phyloP scores from a whole-genome alignment of 2,797 vertebrate species.

The Pseudochaenichthys georgianus region DNA sequence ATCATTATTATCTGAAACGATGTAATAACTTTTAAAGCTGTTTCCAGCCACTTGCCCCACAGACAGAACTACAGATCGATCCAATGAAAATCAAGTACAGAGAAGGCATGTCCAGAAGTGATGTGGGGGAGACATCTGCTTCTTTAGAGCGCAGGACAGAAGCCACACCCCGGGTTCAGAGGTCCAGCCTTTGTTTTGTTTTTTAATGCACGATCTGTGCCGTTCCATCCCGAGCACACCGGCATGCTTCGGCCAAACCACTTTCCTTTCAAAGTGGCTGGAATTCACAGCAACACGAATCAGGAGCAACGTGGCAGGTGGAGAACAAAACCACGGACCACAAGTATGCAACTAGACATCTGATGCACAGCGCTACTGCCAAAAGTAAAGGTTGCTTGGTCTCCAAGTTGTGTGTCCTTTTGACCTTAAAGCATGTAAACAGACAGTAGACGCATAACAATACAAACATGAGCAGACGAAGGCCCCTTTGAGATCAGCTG shows the following conservation, averaged over 20 bases:
- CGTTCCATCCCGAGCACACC: conserved; percentile 50
- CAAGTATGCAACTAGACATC: not conserved
- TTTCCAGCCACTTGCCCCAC: too few species aligned
- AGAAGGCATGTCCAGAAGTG: conserved; percentile 67
- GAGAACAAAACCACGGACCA: not conserved
- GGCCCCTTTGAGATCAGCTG: not conserved
- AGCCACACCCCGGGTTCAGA: conserved; percentile 81
- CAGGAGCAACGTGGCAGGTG: conserved; percentile 12
- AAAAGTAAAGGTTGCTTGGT: too few species aligned
- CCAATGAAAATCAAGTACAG: conserved; percentile 56
- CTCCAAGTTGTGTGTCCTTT: too few species aligned
- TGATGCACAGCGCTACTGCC: too few species aligned
- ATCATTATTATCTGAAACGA: too few species aligned
- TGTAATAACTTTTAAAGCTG: too few species aligned
- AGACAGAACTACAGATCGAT: conserved; percentile 8
- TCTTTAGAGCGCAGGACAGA: conserved; percentile 71
- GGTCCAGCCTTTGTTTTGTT: conserved; percentile 64
- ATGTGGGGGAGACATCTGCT: conserved; percentile 76
- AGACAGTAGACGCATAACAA: too few species aligned
- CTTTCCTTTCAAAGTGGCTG: conserved; percentile 20
- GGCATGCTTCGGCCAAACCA: conserved; percentile 9
- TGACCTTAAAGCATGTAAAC: too few species aligned
- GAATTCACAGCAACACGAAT: not conserved
- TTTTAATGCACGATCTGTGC: conserved; percentile 62
- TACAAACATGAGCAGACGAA: too few species aligned